These are phyloP conservation scores for Drosophila recens DNA, from an alignment of 2,888 invertebrate genomes.

Conservation along the genomic window DNA sequence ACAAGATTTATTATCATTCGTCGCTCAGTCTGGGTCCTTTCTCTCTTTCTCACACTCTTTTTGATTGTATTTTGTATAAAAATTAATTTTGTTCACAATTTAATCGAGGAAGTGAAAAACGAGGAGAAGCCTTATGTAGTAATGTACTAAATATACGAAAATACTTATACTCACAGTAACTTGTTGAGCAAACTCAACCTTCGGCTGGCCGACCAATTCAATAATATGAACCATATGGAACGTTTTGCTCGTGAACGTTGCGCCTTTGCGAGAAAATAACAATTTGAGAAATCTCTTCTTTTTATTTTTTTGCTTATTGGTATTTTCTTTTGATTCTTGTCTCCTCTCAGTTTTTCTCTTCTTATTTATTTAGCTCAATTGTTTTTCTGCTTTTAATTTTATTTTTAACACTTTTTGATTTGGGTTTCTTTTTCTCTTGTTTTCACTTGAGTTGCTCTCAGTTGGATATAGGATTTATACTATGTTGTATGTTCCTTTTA, in stretches of 20 bases:
- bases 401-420: conserved; percentile 43
- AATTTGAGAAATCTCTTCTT: conserved; percentile 44
- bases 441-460: conserved; percentile 57
- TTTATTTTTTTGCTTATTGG: conserved; percentile 23
- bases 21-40: conserved; percentile 36
- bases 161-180: conserved; percentile 89
- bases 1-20: conserved; percentile 82
- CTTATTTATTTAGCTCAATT: conserved; percentile 14
- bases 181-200: conserved; percentile 91
- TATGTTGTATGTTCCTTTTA: conserved; percentile 21
- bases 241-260: conserved; percentile 84
- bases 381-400: conserved; percentile 29
- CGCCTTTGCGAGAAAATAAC: conserved; percentile 74
- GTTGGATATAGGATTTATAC: conserved; percentile 30
- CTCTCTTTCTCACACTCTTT: conserved; percentile 10
- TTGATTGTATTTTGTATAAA: conserved; percentile 31
- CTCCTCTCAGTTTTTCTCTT: conserved; percentile 34
- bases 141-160: conserved; percentile 11
- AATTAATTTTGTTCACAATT: conserved; percentile 61
- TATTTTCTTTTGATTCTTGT: conserved; percentile 40
- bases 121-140: conserved; percentile 1
- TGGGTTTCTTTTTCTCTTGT: conserved; percentile 33
- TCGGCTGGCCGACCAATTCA: conserved; percentile 92
- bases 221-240: conserved; percentile 94
- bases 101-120: conserved; percentile 3